Percentiles rank a stretch among this genome's conserved stretches.
Evolutionary conservation across 2,113 vertebrate genomes (phyloP).

Genomic region (Eleginops maclovinus): DNA sequence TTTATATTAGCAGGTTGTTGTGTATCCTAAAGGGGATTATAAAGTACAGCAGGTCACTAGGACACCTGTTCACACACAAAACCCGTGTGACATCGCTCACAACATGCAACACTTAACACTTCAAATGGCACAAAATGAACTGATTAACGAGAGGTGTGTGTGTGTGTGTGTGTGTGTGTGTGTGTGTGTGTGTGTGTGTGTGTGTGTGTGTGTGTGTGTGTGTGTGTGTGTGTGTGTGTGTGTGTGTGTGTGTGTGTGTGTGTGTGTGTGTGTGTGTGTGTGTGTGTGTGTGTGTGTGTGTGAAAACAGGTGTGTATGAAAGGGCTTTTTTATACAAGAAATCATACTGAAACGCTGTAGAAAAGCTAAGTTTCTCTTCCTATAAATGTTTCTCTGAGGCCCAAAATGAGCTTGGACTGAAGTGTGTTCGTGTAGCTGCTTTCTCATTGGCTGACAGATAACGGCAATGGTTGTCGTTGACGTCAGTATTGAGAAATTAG

Average conservation of each 20-base stretch:
- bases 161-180: slow-evolving; percentile 15
- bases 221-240: slow-evolving; percentile 17
- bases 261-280: slow-evolving; percentile 8
- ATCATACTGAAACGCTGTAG: neutral
- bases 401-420: neutral
- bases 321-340: neutral
- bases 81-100: slow-evolving; percentile 29
- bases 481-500: neutral
- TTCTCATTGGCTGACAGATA: neutral
- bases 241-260: slow-evolving; percentile 19
- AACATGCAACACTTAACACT: slow-evolving; percentile 51
- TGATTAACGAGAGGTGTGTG: slow-evolving; percentile 36
- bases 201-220: slow-evolving; percentile 7
- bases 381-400: neutral
- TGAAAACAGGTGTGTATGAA: neutral
- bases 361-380: neutral
- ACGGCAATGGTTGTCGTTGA: neutral
- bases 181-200: slow-evolving; percentile 10
- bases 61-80: slow-evolving; percentile 51
- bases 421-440: neutral
- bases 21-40: neutral
- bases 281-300: slow-evolving; percentile 8
- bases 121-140: slow-evolving; percentile 49
- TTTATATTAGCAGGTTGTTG: slow-evolving; percentile 23
- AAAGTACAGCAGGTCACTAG: slow-evolving; percentile 56